phyloP scores from a whole-genome alignment of 1,140 invertebrate genomes.

The Araneus ventricosus region DNA sequence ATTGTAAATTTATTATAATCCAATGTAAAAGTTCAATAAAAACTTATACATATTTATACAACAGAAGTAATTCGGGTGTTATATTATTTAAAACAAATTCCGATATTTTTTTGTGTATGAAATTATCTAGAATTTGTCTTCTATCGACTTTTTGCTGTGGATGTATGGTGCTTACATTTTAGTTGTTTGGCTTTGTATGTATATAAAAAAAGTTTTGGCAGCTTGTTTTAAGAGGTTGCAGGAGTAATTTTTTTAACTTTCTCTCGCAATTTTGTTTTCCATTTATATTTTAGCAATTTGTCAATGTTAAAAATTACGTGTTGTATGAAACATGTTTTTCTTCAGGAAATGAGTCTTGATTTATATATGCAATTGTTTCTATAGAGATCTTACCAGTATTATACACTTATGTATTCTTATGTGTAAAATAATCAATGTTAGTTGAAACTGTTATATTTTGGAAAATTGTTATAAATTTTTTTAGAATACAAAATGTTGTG shows the following conservation, averaged over 20 bases:
- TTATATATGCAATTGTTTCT: background rate
- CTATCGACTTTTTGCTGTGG: background rate
- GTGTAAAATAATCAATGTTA: constrained; percentile 52
- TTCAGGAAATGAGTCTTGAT: background rate
- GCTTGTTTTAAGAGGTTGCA: background rate
- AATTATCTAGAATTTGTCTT: too few species aligned
- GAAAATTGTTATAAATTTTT: constrained; percentile 57
- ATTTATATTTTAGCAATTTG: background rate
- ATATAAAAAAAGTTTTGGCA: background rate
- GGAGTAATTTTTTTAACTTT: background rate
- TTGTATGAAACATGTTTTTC: background rate
- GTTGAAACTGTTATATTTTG: constrained; percentile 59
- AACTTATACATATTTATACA: too few species aligned
- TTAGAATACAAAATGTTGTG: background rate
- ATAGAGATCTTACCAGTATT: constrained; percentile 48
- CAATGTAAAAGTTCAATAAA: too few species aligned
- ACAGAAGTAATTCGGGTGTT: too few species aligned
- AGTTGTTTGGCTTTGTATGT: background rate
- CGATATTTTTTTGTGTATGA: too few species aligned
- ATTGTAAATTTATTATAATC: too few species aligned
- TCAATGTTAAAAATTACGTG: background rate
- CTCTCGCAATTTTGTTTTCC: background rate
- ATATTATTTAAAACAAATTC: too few species aligned
- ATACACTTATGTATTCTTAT: constrained; percentile 33
- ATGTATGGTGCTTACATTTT: constrained; percentile 10